Base-by-base conservation (phyloP, 2,113 vertebrate genomes). In the Cebus imitator region DNA sequence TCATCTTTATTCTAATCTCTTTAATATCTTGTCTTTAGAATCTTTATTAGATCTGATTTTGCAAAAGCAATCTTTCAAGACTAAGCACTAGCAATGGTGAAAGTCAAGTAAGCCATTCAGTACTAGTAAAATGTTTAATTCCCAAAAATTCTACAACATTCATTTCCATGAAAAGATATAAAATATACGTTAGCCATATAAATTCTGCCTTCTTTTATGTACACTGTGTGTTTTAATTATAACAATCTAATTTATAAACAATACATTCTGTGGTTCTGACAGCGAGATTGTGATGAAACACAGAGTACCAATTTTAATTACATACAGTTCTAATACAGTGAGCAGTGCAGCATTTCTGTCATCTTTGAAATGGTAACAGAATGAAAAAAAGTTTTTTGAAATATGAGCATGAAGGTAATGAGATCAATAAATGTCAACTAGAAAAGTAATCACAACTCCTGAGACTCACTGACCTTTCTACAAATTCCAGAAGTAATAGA, bases 371-470 rank as follows among this genome's bases (percentile, higher is more conserved):
- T 97, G 97, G 98, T 98, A 98, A 98, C 96, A 98, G 97, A 98
- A 98, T 97, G 95, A 97, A 98, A 98, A 98, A 97, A 98, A 98
- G 75, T 57, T 98, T 98, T 98, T 98, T 99, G 98, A 99, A 99
- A 99, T 99, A 99, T 98, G 99, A 98, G 98, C 97, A 98, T 94
- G 98, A 98, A 99, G 98, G 98, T 99, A 99, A 99, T 99, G 98
- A 99, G 98, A 99, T 99, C 98, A 99, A 99, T 99, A 99, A 99
- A 99, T 99, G 99, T 99, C 99, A 99, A 98, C 98, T 98, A 98
- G 98, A 98, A 99, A 99, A 99, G 98, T 99, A 99, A 99, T 99
- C 99, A 99, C 98, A 99, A 95, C 99, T 99, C 99, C 94, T 97
- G 99, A 99, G 99, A 99, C 98, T 99, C 98, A 98, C 98, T 99